Conservation (phyloP, 1,140 invertebrate species). For the Euura lappo region DNA sequence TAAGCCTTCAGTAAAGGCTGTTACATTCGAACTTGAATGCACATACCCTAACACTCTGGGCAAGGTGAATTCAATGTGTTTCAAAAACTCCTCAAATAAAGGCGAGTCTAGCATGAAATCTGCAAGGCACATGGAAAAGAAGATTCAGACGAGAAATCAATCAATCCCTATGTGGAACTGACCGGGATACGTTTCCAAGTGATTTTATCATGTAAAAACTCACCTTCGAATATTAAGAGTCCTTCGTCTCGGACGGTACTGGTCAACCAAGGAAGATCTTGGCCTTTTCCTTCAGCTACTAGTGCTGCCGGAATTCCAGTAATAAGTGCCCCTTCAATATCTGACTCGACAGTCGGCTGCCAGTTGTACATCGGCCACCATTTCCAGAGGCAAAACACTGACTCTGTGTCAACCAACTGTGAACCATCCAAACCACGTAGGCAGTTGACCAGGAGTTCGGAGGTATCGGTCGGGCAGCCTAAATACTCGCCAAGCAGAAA, state of each 20-base stretch:
- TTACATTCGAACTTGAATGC: not conserved
- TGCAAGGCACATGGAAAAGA: not conserved
- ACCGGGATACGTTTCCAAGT: not conserved
- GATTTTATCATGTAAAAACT: not conserved
- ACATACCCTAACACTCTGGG: not conserved
- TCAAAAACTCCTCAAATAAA: not conserved
- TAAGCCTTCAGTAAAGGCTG: not conserved
- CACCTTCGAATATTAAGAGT: not conserved
- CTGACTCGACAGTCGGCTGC: not conserved
- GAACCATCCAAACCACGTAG: not conserved
- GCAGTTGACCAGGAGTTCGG: not conserved
- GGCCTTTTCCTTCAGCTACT: not conserved
- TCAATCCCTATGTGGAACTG: too few species aligned
- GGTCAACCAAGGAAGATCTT: not conserved
- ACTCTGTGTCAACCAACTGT: not conserved
- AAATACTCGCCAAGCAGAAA: not conserved
- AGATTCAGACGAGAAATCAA: too few species aligned
- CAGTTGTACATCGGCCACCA: not conserved
- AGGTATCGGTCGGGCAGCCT: not conserved
- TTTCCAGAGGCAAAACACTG: not conserved
- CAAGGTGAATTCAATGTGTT: not conserved
- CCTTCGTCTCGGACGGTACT: not conserved
- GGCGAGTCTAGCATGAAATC: not conserved
- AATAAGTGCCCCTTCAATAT: not conserved
- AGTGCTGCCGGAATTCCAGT: not conserved